These are phyloP conservation scores for Schlechtendalia chinensis DNA, from an alignment of 1,140 invertebrate genomes.

Conservation along the genomic window DNA sequence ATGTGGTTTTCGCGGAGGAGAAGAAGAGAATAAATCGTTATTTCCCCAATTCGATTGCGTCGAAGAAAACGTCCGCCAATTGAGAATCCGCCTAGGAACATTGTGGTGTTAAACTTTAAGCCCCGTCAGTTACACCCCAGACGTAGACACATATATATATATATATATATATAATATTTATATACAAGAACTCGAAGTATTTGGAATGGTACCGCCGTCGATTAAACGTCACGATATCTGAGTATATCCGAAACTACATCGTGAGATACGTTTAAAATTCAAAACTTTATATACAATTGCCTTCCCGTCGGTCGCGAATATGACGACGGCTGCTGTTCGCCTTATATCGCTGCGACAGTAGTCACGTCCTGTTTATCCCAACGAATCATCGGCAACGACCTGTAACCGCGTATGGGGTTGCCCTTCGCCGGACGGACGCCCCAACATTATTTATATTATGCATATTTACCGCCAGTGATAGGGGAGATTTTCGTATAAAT, in stretches of 20 bases:
- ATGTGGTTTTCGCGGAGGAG: too few species aligned
- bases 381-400: too few species aligned
- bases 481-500: too few species aligned
- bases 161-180: background rate
- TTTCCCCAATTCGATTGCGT: slow-evolving; percentile 32
- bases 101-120: background rate
- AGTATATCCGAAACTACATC: background rate
- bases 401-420: background rate
- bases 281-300: slow-evolving; percentile 1
- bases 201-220: background rate
- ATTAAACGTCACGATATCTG: background rate
- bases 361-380: background rate
- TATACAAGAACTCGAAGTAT: background rate
- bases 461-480: too few species aligned
- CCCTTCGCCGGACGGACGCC: too few species aligned
- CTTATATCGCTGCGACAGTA: too few species aligned
- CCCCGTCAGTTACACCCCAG: slow-evolving; percentile 8
- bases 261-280: background rate
- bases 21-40: too few species aligned
- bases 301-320: background rate
- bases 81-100: background rate
- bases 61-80: slow-evolving; percentile 22
- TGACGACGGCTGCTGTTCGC: background rate
- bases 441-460: too few species aligned
- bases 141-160: too few species aligned